phyloP scores from a whole-genome alignment of 2,888 invertebrate species.

The Pediacus dermestoides region DNA sequence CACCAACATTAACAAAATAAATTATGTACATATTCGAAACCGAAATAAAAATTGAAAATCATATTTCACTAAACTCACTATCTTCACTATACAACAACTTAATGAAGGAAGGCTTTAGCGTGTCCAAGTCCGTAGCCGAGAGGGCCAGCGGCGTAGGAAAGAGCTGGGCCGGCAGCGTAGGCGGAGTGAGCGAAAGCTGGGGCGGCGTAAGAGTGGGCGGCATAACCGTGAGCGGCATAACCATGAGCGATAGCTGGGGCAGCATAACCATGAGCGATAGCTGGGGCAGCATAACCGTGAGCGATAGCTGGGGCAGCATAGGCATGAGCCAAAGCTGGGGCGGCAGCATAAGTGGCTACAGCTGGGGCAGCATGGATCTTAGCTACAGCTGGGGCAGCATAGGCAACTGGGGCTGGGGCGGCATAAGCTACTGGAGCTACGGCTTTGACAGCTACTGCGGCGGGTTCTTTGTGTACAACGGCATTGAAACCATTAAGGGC shows the following conservation, averaged over 20 bases:
- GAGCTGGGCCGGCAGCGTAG: slow-evolving; percentile 13
- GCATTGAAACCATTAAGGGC: slow-evolving; percentile 56
- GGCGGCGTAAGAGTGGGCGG: slow-evolving; percentile 10
- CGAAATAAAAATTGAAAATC: too few relatives aligned
- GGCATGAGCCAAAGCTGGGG: slow-evolving; percentile 27
- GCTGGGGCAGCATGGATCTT: slow-evolving; percentile 22
- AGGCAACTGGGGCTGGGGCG: slow-evolving; percentile 20
- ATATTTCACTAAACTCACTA: too few relatives aligned
- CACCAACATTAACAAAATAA: too few relatives aligned
- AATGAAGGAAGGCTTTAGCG: too few relatives aligned
- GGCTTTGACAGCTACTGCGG: slow-evolving; percentile 25
- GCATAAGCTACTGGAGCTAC: slow-evolving; percentile 17
- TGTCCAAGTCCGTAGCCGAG: too few relatives aligned
- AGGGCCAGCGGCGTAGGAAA: slow-evolving; percentile 21
- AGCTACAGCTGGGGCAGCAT: slow-evolving; percentile 29
- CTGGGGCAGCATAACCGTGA: slow-evolving; percentile 17
- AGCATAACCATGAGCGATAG: slow-evolving; percentile 8
- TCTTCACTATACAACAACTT: too few relatives aligned
- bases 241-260: slow-evolving; percentile 15
- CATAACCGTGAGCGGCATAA: too few relatives aligned
- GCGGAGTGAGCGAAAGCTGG: slow-evolving; percentile 21
- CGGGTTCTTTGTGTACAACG: slow-evolving; percentile 51
- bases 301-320: slow-evolving; percentile 14
- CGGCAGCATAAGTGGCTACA: slow-evolving; percentile 21
- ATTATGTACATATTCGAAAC: too few relatives aligned